Base-by-base conservation (phyloP, 2,797 vertebrate species). In the Pipistrellus pipistrellus region DNA sequence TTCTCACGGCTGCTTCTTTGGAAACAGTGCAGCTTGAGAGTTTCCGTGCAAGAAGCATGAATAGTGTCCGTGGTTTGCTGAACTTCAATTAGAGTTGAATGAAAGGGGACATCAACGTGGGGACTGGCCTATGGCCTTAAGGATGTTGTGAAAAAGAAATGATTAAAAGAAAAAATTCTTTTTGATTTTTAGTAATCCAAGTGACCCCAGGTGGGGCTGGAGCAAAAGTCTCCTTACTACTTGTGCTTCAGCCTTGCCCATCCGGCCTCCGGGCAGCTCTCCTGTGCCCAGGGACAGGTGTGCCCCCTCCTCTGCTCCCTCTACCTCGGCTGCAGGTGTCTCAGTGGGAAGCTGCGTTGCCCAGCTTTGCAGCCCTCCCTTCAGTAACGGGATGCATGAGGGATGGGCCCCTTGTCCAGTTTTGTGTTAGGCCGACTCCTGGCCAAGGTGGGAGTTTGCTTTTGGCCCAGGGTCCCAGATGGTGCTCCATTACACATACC, bases 341-440 rank as follows among this genome's bases (percentile, higher is more conserved):
- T 27, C 32, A 0, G 4, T 3, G 17, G 64, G 53, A 23, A 27
- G n/a, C 44, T 12, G 4, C 35, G 5, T 55, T 8, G 1, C 73
- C 30, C 10, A 20, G 44, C 13, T 12, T 27, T 4, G 17, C 1
- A 32, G 38, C 27, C 38, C 15, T 8, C 46, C 9, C 25, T 46
- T 4, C 9, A 5, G 21, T 6, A 20, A 59, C 30, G 57, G n/a
- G 21, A 4, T 12, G 10, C 4, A 0, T 0, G 46, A 1, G 10
- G 35, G 44, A 17, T 0, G 0, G 25, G 5, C 1, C 18, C 6
- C 51, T n/a, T 25, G 35, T 13, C 69, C 5, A 3, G 53, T 38
- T 21, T 11, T 0, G 4, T 5, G 18, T 1, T 1, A 3, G 1
- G 0, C 7, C 0, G 0, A 12, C 14, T 3, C 32, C 6, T 51